Base-by-base conservation (phyloP, 2,888 invertebrate genomes). In the Sinotaia quadrata region DNA sequence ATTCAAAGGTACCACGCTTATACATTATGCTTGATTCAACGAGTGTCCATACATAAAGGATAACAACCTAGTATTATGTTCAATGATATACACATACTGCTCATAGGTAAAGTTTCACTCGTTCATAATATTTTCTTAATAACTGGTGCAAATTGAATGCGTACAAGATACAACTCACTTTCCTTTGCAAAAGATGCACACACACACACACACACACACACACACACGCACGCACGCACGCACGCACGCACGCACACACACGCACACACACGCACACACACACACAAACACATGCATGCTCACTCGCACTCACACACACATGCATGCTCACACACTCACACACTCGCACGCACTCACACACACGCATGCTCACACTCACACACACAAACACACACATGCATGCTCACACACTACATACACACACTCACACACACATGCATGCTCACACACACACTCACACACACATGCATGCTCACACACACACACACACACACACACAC, bases 181-280 rank as follows among this genome's bases (percentile, higher is more conserved):
- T 41, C 15, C 15, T 12, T 41, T 15, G 41, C 10, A 15, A 10
- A 12, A 15, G 41, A 12, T 41, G 41, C 10, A 12, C 15, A 4
- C 49, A 49, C 49, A 8, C 24, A 21, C 21, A n/a, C 51, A 56
- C 2, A 31, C 10, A 56, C 15, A 34, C 59, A 29, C 59, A 24
- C 36, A 29, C 12, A 44, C 10, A 15, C 29, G 12, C 37, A 41
- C 37, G 10, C 24, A 58, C 58, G 15, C 58, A 58, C 41, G 24
- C 58, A 58, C 37, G 41, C 58, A 58, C 37, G 27, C 58, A 58
- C 37, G 37, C 41, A 41, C 58, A 41, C 58, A 41, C 41, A 24
- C 58, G 15, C 27, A 27, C 58, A 41, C 58, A 41, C 58, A 41
- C 37, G 24, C 58, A 7, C 27, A 27, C 58, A 41, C 58, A 27